A percentile compares a stretch with the other conserved stretches of the same genome.
phyloP scores from a whole-genome alignment of 2,888 invertebrate genomes.

The Caenorhabditis japonica region DNA sequence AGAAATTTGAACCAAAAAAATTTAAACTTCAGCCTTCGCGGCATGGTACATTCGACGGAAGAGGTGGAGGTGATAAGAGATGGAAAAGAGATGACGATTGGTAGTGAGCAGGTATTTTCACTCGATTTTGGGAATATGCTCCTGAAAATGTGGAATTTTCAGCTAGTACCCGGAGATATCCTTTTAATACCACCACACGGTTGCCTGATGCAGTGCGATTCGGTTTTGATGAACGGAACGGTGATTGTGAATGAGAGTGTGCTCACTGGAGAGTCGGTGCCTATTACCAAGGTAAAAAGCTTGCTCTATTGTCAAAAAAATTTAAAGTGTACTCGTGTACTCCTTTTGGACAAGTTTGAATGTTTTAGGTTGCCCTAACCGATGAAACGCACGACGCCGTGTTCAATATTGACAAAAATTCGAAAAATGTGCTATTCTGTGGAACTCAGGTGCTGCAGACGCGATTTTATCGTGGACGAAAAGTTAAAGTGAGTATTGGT shows the following conservation, averaged over 20 bases:
- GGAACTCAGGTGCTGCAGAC: constrained; percentile 92
- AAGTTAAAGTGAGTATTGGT: constrained; percentile 67
- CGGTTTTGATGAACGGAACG: constrained; percentile 87
- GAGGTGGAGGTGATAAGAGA: constrained; percentile 82
- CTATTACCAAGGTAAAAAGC: constrained; percentile 87
- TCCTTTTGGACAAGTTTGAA: too few relatives aligned
- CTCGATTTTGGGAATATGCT: not conserved
- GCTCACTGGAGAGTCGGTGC: constrained; percentile 94
- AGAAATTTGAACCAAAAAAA: too few relatives aligned
- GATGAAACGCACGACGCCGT: constrained; percentile 60
- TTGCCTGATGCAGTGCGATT: constrained; percentile 85
- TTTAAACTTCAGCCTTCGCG: constrained; percentile 46
- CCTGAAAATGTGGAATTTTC: constrained; percentile 15
- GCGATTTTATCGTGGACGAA: constrained; percentile 80
- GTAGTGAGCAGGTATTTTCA: constrained; percentile 45
- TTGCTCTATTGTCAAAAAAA: too few relatives aligned
- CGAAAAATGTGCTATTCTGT: constrained; percentile 88
- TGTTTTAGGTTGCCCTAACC: constrained; percentile 50
- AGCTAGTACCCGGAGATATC: constrained; percentile 82
- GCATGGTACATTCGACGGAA: constrained; percentile 86
- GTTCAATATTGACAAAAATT: constrained; percentile 83
- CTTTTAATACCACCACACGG: constrained; percentile 85
- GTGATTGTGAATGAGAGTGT: constrained; percentile 95
- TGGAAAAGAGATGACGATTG: constrained; percentile 46
- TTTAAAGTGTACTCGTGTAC: not conserved